phyloP scores from a whole-genome alignment of 2,888 invertebrate genomes.

The Synergus umbraculus region DNA sequence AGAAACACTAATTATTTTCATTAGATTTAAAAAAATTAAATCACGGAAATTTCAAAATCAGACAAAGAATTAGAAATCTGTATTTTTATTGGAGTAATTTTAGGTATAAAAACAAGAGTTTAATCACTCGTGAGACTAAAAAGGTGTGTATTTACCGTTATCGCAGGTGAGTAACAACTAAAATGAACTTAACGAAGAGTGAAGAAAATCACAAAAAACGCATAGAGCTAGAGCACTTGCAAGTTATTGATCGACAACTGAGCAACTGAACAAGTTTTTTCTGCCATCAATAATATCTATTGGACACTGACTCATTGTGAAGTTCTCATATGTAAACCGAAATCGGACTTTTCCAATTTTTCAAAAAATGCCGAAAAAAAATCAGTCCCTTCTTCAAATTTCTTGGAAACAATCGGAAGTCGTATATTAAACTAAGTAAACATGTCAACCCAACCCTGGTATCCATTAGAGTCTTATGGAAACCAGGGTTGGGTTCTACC shows the following conservation, averaged over 20 bases:
- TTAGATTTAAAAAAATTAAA: not conserved
- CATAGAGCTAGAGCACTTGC: slow-evolving; percentile 4
- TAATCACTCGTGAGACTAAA: not conserved
- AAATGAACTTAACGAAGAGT: not conserved
- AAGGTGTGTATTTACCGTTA: slow-evolving; percentile 45
- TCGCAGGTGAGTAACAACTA: slow-evolving; percentile 26
- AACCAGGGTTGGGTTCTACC: too few relatives aligned
- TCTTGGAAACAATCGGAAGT: not conserved
- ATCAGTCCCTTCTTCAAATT: not conserved
- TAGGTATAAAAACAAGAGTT: not conserved
- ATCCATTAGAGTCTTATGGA: too few relatives aligned
- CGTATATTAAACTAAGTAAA: not conserved
- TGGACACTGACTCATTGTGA: slow-evolving; percentile 7
- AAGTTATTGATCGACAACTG: slow-evolving; percentile 2
- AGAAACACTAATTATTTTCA: not conserved
- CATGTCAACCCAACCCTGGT: too few relatives aligned
- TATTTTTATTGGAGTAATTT: not conserved
- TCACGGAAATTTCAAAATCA: not conserved
- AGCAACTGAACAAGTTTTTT: not conserved
- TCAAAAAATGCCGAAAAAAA: slow-evolving; percentile 11
- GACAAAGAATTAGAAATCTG: not conserved
- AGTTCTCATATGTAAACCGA: not conserved
- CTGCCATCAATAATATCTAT: not conserved
- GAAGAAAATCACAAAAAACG: not conserved
- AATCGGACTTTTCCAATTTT: not conserved